Conservation (phyloP, 2,888 invertebrate genomes). For the Hirtodrosophila histrioides region DNA sequence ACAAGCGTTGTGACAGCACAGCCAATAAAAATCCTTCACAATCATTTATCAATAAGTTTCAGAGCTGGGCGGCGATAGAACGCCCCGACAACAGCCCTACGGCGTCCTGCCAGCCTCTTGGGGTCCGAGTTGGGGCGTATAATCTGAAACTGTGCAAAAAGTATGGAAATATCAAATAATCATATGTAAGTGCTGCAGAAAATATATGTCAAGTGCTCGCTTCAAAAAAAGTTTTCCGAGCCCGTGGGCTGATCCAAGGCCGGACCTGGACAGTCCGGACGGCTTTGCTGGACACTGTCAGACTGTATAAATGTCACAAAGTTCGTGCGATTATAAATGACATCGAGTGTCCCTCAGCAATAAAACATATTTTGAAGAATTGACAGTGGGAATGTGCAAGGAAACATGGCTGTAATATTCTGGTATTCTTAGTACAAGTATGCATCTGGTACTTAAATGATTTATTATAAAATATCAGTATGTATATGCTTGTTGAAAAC, state of each 20-base stretch:
- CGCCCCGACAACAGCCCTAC: background rate
- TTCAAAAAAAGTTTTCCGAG: slow-evolving; percentile 25
- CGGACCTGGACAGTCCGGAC: slow-evolving; percentile 18
- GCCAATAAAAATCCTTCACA: slow-evolving; percentile 71
- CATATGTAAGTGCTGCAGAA: slow-evolving; percentile 42
- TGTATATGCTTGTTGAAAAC: too few species aligned
- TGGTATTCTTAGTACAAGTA: too few species aligned
- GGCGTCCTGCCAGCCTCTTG: background rate
- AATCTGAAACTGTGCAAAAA: slow-evolving; percentile 18
- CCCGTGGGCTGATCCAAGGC: slow-evolving; percentile 19
- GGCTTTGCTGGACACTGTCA: slow-evolving; percentile 46
- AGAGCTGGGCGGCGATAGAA: slow-evolving; percentile 17
- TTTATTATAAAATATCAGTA: too few species aligned
- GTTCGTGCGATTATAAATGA: slow-evolving; percentile 79
- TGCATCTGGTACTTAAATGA: too few species aligned
- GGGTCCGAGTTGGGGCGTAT: background rate
- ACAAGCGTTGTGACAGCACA: slow-evolving; percentile 61
- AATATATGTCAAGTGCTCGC: slow-evolving; percentile 58
- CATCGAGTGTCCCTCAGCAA: slow-evolving; percentile 48
- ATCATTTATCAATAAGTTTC: slow-evolving; percentile 79
- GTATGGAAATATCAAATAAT: slow-evolving; percentile 65
- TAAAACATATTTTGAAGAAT: slow-evolving; percentile 23
- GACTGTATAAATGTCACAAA: slow-evolving; percentile 74
- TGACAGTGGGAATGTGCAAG: background rate
- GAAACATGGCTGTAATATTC: background rate